phyloP scores from a whole-genome alignment of 2,113 vertebrate species.

The Sylvietta virens region DNA sequence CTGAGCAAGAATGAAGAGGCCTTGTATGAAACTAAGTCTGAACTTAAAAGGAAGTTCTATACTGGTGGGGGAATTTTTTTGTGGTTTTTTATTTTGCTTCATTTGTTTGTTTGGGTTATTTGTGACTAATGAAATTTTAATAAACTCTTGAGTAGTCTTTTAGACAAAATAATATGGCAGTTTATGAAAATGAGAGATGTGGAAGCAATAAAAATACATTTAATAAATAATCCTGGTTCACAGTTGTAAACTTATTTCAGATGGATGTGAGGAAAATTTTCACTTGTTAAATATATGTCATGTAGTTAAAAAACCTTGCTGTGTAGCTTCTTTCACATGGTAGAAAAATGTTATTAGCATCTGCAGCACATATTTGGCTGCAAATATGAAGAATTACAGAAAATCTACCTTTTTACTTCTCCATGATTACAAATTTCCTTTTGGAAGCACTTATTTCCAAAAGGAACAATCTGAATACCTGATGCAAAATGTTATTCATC shows the following conservation, averaged over 20 bases:
- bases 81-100: background rate
- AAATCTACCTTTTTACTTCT: background rate
- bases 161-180: background rate
- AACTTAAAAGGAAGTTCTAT: background rate
- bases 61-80: rapidly evolving
- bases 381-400: background rate
- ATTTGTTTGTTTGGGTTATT: background rate
- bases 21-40: background rate
- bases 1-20: background rate
- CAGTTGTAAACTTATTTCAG: background rate
- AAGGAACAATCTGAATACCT: background rate
- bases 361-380: background rate
- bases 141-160: background rate
- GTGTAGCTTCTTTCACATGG: background rate
- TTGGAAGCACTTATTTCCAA: background rate
- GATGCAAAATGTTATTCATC: background rate
- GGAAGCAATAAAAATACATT: background rate
- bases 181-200: background rate
- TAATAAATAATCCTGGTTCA: background rate
- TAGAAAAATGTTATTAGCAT: background rate
- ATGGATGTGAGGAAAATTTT: background rate
- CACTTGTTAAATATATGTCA: background rate
- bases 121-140: background rate
- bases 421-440: background rate
- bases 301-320: background rate